phyloP scores from a whole-genome alignment of 2,888 invertebrate species.

The Conistra vaccinii region DNA sequence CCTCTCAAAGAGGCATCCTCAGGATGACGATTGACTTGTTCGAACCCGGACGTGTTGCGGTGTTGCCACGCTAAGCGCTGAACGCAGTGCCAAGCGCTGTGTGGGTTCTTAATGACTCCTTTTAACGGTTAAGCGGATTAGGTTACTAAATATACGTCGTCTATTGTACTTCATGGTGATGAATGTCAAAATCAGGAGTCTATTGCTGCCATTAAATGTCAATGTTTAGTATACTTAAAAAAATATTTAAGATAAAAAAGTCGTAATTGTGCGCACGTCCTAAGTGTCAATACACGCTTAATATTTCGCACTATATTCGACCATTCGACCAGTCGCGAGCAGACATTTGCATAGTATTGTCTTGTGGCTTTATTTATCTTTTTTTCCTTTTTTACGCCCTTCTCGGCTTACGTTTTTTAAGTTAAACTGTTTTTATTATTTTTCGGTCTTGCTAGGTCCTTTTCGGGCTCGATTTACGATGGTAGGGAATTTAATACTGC shows the following conservation, averaged over 20 bases:
- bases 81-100: too few relatives aligned
- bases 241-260: not conserved
- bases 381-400: constrained; percentile 59
- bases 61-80: too few relatives aligned
- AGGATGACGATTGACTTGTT: too few relatives aligned
- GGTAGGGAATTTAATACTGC: constrained; percentile 29
- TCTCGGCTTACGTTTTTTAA: constrained; percentile 65
- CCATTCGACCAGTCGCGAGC: constrained; percentile 56
- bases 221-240: too few relatives aligned
- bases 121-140: too few relatives aligned
- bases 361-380: constrained; percentile 65
- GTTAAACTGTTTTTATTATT: constrained; percentile 66
- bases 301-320: constrained; percentile 69
- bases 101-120: too few relatives aligned
- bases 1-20: too few relatives aligned
- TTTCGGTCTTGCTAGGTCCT: constrained; percentile 45
- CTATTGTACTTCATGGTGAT: too few relatives aligned
- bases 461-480: constrained; percentile 55
- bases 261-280: constrained; percentile 29
- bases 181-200: too few relatives aligned
- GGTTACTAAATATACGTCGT: too few relatives aligned
- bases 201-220: too few relatives aligned
- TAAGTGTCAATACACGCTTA: constrained; percentile 62
- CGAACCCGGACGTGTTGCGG: too few relatives aligned
- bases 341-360: constrained; percentile 73